phyloP scores from a whole-genome alignment of 1,140 invertebrate species.

The Sesamia nonagrioides region DNA sequence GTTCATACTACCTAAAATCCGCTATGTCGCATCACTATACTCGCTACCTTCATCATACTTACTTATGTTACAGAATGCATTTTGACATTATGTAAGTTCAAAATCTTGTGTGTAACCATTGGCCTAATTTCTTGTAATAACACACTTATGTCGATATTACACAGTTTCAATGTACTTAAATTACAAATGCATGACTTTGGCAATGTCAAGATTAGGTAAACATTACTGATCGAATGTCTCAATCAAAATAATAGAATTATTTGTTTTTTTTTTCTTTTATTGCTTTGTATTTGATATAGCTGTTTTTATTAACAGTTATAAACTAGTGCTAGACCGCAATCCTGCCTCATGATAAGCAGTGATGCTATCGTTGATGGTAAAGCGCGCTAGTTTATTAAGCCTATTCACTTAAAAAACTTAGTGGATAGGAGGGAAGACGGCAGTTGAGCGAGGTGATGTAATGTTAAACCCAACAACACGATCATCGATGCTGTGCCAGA shows the following conservation, averaged over 20 bases:
- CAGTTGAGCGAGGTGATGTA: too few species aligned
- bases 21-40: constrained; percentile 7
- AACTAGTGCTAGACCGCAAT: too few species aligned
- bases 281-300: too few species aligned
- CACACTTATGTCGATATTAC: constrained; percentile 33
- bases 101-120: constrained; percentile 53
- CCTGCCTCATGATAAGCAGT: too few species aligned
- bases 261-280: neutral
- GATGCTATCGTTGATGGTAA: too few species aligned
- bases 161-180: constrained; percentile 13
- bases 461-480: too few species aligned
- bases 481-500: too few species aligned
- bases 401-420: too few species aligned
- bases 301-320: too few species aligned
- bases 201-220: constrained; percentile 8
- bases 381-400: too few species aligned
- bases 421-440: too few species aligned
- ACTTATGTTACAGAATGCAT: constrained; percentile 48
- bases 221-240: neutral
- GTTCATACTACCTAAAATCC: neutral
- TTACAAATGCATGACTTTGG: neutral
- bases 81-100: constrained; percentile 49
- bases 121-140: constrained; percentile 55
- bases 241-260: neutral
- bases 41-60: neutral